Conservation (phyloP, 2,797 vertebrate species). For the Silurus lanzhouensis region DNA sequence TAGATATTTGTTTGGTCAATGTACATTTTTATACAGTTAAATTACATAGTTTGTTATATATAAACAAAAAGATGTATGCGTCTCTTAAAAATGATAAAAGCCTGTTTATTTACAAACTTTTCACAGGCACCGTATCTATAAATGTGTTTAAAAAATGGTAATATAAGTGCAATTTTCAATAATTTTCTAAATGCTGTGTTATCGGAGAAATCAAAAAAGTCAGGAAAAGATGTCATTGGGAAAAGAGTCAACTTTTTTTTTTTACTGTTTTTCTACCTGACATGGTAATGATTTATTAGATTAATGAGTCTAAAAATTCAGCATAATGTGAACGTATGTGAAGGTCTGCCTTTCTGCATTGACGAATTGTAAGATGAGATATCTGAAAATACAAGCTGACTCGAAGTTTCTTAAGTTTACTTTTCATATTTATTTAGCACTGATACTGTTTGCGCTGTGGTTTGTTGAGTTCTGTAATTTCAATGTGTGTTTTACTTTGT, state of each 20-base stretch:
- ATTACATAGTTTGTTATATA: no score
- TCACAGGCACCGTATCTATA: no score
- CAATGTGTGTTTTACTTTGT: neutral
- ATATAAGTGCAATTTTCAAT: neutral
- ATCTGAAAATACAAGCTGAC: neutral
- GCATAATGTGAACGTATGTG: neutral
- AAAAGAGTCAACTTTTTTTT: neutral
- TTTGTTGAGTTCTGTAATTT: neutral
- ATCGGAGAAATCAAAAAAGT: neutral
- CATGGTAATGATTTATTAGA: neutral
- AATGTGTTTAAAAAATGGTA: neutral
- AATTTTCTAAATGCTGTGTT: neutral
- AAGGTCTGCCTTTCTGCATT: neutral
- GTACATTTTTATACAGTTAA: no score
- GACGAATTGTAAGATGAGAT: neutral
- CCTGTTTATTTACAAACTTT: no score
- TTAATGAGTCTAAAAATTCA: neutral
- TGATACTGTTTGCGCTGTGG: neutral
- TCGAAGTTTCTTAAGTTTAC: neutral
- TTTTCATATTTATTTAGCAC: neutral
- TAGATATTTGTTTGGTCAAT: no score
- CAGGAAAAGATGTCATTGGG: neutral
- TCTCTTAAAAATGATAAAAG: no score
- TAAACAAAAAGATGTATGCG: no score
- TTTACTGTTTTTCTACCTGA: neutral